Conservation (phyloP, 2,113 vertebrate genomes). For the Sigmodon hispidus region DNA sequence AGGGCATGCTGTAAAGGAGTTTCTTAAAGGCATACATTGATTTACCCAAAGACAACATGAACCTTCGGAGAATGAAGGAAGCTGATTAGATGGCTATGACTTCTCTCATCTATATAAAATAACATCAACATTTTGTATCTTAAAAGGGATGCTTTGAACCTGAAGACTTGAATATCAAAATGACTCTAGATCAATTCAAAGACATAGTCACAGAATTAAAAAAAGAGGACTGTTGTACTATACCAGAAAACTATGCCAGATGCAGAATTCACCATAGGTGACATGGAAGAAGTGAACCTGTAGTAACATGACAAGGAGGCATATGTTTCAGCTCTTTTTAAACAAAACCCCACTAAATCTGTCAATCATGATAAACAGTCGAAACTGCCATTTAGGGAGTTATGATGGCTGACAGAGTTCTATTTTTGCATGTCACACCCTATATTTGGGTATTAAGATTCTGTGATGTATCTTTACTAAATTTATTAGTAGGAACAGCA, state of each 20-base stretch:
- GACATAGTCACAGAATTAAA: slow-evolving; percentile 94
- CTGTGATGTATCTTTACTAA: slow-evolving; percentile 96
- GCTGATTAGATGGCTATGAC: neutral
- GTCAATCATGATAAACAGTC: slow-evolving; percentile 92
- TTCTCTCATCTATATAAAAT: neutral
- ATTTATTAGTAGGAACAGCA: slow-evolving; percentile 97
- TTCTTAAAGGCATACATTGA: neutral
- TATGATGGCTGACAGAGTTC: slow-evolving; percentile 94
- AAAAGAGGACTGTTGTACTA: slow-evolving; percentile 93
- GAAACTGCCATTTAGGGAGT: slow-evolving; percentile 98
- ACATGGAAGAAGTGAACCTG: slow-evolving; percentile 96
- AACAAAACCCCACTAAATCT: slow-evolving; percentile 94
- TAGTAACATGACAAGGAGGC: slow-evolving; percentile 98
- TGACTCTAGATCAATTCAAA: slow-evolving; percentile 95
- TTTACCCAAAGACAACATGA: neutral
- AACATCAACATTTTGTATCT: slow-evolving; percentile 85
- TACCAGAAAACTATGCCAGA: slow-evolving; percentile 98
- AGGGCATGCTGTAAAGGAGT: neutral
- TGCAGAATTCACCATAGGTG: slow-evolving; percentile 94
- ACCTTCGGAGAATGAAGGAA: neutral
- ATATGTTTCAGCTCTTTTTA: slow-evolving; percentile 97
- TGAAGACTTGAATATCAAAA: slow-evolving; percentile 97
- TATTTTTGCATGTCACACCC: slow-evolving; percentile 93
- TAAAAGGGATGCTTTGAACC: slow-evolving; percentile 96
- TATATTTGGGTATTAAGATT: slow-evolving; percentile 82